Percentiles rank a stretch among this genome's conserved stretches.
Conservation (phyloP, 2,797 vertebrate species). For the Heterohyrax brucei region DNA sequence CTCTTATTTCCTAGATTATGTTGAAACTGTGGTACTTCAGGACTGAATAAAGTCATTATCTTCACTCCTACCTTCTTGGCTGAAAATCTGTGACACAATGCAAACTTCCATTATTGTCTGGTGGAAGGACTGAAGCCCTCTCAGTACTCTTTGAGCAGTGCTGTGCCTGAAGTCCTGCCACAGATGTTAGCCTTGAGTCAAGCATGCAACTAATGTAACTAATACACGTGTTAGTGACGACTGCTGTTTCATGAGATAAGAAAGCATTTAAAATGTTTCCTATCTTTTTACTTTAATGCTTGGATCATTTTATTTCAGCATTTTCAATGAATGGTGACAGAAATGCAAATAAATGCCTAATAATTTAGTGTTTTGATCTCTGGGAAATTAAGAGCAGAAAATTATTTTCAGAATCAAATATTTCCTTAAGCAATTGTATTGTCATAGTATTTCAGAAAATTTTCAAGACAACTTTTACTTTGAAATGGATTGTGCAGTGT, state of each 20-base stretch:
- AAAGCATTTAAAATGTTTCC: constrained; percentile 11
- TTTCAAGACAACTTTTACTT: constrained; percentile 44
- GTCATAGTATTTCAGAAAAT: not conserved
- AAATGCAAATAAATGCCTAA: constrained; percentile 54
- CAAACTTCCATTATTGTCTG: not conserved
- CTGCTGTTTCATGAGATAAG: constrained; percentile 23
- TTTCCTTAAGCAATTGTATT: constrained; percentile 23
- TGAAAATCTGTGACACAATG: constrained; percentile 27
- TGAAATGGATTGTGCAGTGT: not conserved
- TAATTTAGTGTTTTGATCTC: constrained; percentile 8
- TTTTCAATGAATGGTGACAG: not conserved
- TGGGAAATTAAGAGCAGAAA: constrained; percentile 39
- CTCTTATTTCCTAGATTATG: not conserved
- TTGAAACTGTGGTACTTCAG: constrained; percentile 43
- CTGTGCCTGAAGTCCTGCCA: not conserved
- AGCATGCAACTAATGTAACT: not conserved
- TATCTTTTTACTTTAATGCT: constrained; percentile 58
- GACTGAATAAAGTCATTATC: not conserved
- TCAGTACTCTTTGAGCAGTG: not conserved
- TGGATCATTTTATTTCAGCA: constrained; percentile 56
- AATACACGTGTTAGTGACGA: not conserved
- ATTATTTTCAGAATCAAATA: constrained; percentile 29
- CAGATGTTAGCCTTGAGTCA: constrained; percentile 53
- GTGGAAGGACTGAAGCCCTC: not conserved
- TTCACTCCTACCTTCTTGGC: not conserved